phyloP scores from a whole-genome alignment of 2,797 vertebrate genomes.

The Diplodus sargus region DNA sequence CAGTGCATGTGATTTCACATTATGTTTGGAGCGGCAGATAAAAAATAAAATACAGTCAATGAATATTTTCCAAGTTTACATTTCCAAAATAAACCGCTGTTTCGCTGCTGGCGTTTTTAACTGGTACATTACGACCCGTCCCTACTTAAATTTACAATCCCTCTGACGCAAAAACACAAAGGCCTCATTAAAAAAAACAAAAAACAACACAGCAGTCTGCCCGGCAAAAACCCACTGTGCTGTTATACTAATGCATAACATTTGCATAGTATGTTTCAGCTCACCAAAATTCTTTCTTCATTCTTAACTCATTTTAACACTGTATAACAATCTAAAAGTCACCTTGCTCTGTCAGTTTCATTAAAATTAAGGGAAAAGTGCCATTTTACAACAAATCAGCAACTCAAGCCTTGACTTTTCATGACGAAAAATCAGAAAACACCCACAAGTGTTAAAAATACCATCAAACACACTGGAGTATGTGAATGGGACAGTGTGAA shows the following conservation, averaged over 20 bases:
- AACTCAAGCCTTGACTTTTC: not conserved
- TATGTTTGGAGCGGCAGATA: not conserved
- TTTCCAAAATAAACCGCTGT: slow-evolving; percentile 7
- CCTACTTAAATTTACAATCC: slow-evolving; percentile 2
- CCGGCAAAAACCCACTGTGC: slow-evolving; percentile 26
- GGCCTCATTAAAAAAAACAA: slow-evolving; percentile 3
- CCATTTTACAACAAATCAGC: slow-evolving; percentile 4
- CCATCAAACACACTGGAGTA: slow-evolving; percentile 1
- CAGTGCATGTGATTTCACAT: slow-evolving; percentile 23
- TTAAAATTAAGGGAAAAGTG: not conserved
- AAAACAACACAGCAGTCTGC: slow-evolving; percentile 26
- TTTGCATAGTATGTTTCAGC: slow-evolving; percentile 31
- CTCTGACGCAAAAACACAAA: slow-evolving; percentile 11
- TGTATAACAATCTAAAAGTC: not conserved
- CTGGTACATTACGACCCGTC: not conserved
- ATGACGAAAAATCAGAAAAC: slow-evolving; percentile 13
- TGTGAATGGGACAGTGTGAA: slow-evolving; percentile 24
- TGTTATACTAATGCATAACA: slow-evolving; percentile 17
- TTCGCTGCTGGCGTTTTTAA: slow-evolving; percentile 5
- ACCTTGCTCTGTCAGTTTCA: not conserved
- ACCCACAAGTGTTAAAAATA: slow-evolving; percentile 24
- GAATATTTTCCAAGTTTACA: slow-evolving; percentile 15
- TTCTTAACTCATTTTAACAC: slow-evolving; percentile 2
- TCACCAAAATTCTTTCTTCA: not conserved
- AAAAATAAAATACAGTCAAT: slow-evolving; percentile 13